These are phyloP conservation scores for Burhinus oedicnemus DNA, from an alignment of 2,113 vertebrate genomes.

Conservation along the genomic window DNA sequence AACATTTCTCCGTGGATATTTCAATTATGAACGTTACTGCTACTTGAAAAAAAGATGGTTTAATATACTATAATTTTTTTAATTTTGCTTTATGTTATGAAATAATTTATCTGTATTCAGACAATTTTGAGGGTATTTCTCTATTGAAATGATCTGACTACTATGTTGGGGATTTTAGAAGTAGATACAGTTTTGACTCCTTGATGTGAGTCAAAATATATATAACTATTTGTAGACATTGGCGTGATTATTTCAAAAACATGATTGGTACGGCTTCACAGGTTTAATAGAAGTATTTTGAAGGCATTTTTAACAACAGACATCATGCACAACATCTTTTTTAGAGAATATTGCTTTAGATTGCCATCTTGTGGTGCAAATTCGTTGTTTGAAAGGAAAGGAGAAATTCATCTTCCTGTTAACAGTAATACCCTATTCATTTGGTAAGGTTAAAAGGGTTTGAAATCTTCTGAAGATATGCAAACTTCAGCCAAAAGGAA, in stretches of 20 bases:
- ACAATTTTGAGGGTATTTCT: not conserved
- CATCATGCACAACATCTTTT: not conserved
- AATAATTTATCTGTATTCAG: not conserved
- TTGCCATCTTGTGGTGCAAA: slow-evolving; percentile 68
- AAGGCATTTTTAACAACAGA: slow-evolving; percentile 15
- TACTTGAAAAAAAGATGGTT: not conserved
- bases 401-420: not conserved
- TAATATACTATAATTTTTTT: not conserved
- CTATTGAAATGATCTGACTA: not conserved
- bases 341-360: slow-evolving; percentile 41
- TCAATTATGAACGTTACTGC: not conserved
- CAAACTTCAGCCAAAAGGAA: not conserved
- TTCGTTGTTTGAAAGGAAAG: not conserved
- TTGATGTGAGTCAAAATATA: not conserved
- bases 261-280: not conserved
- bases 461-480: not conserved
- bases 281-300: not conserved
- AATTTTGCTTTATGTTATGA: not conserved
- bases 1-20: not conserved
- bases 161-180: not conserved
- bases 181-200: not conserved
- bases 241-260: slow-evolving; percentile 13
- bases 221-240: not conserved
- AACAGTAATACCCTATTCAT: not conserved
- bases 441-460: not conserved